phyloP scores from a whole-genome alignment of 37 sponge, comb jelly and placozoan genomes.

The Chondrosia reniformis region DNA sequence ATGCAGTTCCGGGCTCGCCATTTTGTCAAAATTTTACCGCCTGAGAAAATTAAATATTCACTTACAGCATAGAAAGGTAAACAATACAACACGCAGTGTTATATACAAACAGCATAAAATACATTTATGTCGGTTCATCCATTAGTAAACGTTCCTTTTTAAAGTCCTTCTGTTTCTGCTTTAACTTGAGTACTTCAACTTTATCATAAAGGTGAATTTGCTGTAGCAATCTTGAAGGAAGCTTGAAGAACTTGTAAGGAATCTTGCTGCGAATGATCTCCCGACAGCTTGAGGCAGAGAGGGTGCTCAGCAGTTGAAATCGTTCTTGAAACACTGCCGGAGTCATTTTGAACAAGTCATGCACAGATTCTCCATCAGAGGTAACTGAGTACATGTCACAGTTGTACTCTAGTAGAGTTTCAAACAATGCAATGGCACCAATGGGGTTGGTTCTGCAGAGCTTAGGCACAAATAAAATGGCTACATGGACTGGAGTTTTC shows the following conservation, averaged over 20 bases:
- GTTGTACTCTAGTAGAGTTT: conserved; percentile 35
- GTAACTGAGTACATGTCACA: conserved; percentile 50
- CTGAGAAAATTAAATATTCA: no score
- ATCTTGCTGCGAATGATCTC: conserved; percentile 22
- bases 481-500: conserved; percentile 54
- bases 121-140: conserved; percentile 15
- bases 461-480: conserved; percentile 11
- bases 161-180: neutral
- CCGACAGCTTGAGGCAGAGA: neutral
- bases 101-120: no score
- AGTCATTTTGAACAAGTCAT: neutral
- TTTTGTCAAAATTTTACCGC: no score
- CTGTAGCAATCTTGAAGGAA: conserved; percentile 42
- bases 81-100: no score
- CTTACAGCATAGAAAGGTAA: no score
- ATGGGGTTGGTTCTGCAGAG: conserved; percentile 6
- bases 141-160: neutral
- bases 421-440: conserved; percentile 27
- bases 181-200: neutral
- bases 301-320: neutral
- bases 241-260: conserved; percentile 25
- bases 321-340: neutral
- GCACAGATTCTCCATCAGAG: conserved; percentile 19
- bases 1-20: neutral
- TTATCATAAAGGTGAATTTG: conserved; percentile 39